Evolutionary conservation across 2,113 vertebrate species (phyloP).

Genomic region (Marmota flaviventris): DNA sequence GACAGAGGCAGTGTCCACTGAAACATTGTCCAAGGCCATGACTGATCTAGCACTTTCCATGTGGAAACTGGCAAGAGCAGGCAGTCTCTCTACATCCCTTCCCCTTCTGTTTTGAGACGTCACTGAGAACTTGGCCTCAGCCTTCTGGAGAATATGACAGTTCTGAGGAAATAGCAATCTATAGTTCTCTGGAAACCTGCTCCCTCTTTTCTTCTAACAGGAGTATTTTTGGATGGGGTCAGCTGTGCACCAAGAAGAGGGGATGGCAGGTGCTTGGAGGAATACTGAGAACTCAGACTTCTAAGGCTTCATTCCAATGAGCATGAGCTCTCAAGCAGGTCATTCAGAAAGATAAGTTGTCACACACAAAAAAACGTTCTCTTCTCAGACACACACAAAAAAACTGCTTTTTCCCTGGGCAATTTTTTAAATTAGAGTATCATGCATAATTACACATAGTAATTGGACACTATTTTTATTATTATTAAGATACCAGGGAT

Average conservation of each 20-base stretch:
- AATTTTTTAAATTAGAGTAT: too few relatives aligned
- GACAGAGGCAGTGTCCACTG: too few relatives aligned
- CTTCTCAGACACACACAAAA: not conserved
- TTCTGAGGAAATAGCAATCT: not conserved
- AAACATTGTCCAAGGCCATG: not conserved
- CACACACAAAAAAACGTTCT: not conserved
- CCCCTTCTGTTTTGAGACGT: not conserved
- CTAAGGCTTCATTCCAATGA: not conserved
- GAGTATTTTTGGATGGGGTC: not conserved
- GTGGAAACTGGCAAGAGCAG: not conserved
- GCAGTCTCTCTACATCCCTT: not conserved
- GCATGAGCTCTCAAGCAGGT: not conserved
- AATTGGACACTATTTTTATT: too few relatives aligned
- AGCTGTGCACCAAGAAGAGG: not conserved
- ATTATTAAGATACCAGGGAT: too few relatives aligned
- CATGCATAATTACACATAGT: too few relatives aligned
- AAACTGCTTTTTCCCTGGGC: not conserved
- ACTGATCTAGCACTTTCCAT: not conserved
- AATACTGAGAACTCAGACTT: not conserved
- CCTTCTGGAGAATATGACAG: not conserved
- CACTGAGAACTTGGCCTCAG: not conserved
- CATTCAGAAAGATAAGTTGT: not conserved
- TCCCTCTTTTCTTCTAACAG: not conserved
- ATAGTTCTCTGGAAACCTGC: not conserved
- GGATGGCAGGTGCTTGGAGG: not conserved